These are phyloP conservation scores for Amblyopsis hoosieri DNA, from an alignment of 2,797 vertebrate species.

Conservation along the genomic window DNA sequence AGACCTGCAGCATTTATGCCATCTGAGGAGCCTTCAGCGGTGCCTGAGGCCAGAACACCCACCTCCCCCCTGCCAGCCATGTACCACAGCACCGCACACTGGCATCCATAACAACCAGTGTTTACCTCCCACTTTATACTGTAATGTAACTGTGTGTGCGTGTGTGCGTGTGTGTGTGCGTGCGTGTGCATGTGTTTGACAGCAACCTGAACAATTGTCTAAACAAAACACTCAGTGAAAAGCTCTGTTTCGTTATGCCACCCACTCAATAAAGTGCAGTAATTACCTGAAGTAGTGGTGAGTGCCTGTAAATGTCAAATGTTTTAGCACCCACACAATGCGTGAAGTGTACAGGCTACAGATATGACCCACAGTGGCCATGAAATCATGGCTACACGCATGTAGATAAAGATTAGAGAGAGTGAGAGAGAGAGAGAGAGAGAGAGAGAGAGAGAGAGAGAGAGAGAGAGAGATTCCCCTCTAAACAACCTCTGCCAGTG, in stretches of 20 bases:
- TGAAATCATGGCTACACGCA: constrained; percentile 16
- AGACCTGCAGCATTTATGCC: constrained; percentile 63
- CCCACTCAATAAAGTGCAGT: constrained; percentile 43
- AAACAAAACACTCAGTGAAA: constrained; percentile 30
- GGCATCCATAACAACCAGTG: constrained; percentile 46
- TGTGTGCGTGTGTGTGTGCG: background rate
- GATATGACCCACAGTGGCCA: constrained; percentile 13
- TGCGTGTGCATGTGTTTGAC: background rate
- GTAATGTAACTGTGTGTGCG: constrained; percentile 1
- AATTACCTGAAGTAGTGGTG: constrained; percentile 50
- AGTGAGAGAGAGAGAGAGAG: constrained; percentile 5
- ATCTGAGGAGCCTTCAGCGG: constrained; percentile 38
- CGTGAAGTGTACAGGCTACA: constrained; percentile 44
- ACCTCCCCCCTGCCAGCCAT: constrained; percentile 32
- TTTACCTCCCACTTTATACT: constrained; percentile 44
- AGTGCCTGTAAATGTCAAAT: constrained; percentile 49
- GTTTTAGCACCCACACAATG: constrained; percentile 54
- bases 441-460: constrained; percentile 5
- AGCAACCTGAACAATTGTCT: constrained; percentile 47
- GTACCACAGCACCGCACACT: constrained; percentile 17
- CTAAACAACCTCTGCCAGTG: constrained; percentile 58
- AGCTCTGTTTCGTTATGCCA: constrained; percentile 29
- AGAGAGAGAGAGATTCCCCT: constrained; percentile 29
- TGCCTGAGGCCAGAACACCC: constrained; percentile 35
- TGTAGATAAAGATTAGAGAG: background rate